Evolutionary conservation across 2,888 invertebrate genomes (phyloP), one percentile per base, ranked within the genome.

Genomic region (Zygogramma bicolorata): DNA sequence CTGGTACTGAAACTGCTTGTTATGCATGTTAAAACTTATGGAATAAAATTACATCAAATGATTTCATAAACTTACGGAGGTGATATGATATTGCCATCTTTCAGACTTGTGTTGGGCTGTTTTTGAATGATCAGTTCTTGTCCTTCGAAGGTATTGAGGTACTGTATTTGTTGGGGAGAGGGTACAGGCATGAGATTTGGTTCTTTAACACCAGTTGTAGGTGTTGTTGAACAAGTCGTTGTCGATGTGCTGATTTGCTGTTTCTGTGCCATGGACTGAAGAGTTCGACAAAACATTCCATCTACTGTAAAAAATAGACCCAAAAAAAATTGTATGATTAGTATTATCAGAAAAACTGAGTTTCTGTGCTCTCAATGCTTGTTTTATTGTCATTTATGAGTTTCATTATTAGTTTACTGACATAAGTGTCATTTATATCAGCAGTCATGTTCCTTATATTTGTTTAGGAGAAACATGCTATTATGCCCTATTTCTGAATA

Each of bases 101-200:
- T 94, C 75, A 95, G 88, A 87, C 95, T 95, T 46, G 95, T 95
- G 86, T 97, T 97, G 61, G 97, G 95, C 88, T 97, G 97, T 87
- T 97, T 97, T 86, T 97, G 97, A 88, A 97, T 97, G 81, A 97
- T 97, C 84, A 97, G 89, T 88, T 97, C 97, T 90, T 97, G 97
- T 76, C 97, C 97, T 90, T 97, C 97, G 87, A 97, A 97, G 81
- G 96, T 94, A 90, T 96, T 97, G 84, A 97, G 92, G 90, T 97
- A 97, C 81, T 96, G 96, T 86, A 97, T 97, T 90, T 97, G 97
- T 88, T 97, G 97, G 70, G 97, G 97, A 77, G 97, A 97, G 79
- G 97, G 97, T 82, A 97, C 97, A 76, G 97, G 97, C 94, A 97
- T 95, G 84, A 97, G 90, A 87, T 96, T 97, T 66, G 95, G 94